Percentiles rank a stretch among this genome's conserved stretches.
Conservation (phyloP, 1,140 invertebrate species). For the Palaemon carinicauda region DNA sequence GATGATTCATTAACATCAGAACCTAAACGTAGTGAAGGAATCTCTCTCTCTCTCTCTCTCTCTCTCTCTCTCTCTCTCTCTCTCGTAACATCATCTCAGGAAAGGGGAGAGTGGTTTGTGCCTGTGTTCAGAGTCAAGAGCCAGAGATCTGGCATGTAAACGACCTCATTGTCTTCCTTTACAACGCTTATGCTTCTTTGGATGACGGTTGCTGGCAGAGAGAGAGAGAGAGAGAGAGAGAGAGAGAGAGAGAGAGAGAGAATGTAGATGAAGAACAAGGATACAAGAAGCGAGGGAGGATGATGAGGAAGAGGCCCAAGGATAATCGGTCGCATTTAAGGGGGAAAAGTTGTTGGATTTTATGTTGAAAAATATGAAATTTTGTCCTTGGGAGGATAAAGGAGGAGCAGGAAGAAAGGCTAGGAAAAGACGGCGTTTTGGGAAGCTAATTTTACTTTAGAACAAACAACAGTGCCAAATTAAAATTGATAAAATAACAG, state of each 20-base stretch:
- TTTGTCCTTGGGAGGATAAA: no score
- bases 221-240: not conserved
- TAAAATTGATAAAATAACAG: no score
- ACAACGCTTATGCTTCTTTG: constrained; percentile 30
- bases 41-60: not conserved
- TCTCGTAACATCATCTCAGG: no score
- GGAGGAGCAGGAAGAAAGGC: no score
- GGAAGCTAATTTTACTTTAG: no score
- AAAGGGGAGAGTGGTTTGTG: not conserved
- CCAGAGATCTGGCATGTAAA: constrained; percentile 3
- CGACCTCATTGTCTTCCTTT: constrained; percentile 31
- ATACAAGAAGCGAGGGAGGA: no score
- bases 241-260: not conserved
- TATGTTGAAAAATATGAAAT: no score
- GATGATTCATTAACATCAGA: constrained; percentile 7
- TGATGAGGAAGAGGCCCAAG: not conserved
- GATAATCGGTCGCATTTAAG: not conserved
- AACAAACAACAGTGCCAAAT: no score
- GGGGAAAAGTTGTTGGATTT: no score
- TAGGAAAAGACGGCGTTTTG: no score
- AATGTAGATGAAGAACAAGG: no score
- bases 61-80: no score
- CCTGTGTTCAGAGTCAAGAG: not conserved
- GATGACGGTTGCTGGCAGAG: not conserved
- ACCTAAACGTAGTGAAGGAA: not conserved